Percentiles rank a stretch among this genome's conserved stretches.
These are phyloP conservation scores for Melanotaenia parkinsoni DNA, from an alignment of 2,797 vertebrate species.

Conservation along the genomic window DNA sequence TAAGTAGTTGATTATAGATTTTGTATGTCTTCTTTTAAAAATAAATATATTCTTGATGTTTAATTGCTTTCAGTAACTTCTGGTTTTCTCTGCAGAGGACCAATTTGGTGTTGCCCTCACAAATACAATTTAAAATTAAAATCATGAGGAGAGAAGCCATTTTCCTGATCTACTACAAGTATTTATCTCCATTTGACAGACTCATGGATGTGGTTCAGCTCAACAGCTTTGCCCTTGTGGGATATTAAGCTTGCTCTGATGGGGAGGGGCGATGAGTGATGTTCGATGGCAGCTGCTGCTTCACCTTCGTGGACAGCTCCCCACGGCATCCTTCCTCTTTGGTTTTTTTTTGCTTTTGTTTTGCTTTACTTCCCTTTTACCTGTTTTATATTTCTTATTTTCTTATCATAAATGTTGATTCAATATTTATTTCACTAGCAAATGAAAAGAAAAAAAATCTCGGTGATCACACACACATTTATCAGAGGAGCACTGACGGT, in stretches of 20 bases:
- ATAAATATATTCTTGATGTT: constrained; percentile 48
- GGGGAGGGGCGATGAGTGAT: constrained; percentile 61
- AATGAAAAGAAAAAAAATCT: background rate
- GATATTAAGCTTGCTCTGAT: constrained; percentile 54
- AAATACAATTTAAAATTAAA: constrained; percentile 28
- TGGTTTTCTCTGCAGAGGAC: background rate
- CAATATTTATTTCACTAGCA: background rate
- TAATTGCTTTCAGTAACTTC: constrained; percentile 49
- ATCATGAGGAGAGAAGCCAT: constrained; percentile 13
- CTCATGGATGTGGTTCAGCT: constrained; percentile 39
- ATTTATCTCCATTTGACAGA: constrained; percentile 61
- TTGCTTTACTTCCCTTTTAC: background rate
- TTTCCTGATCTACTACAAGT: constrained; percentile 11
- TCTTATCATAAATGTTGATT: background rate
- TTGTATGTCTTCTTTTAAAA: constrained; percentile 43
- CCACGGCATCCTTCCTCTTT: background rate
- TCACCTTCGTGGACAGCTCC: constrained; percentile 49
- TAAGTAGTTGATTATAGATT: constrained; percentile 35
- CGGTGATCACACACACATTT: background rate
- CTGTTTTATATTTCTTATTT: constrained; percentile 6
- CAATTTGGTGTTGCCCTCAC: constrained; percentile 11
- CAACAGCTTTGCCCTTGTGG: constrained; percentile 55
- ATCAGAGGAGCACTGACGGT: constrained; percentile 9
- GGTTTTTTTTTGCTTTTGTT: background rate
- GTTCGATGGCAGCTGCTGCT: constrained; percentile 64